A percentile compares a stretch with the other conserved stretches of the same genome.
Evolutionary conservation across 2,113 vertebrate species (phyloP).

Genomic region (Aphelocoma coerulescens): DNA sequence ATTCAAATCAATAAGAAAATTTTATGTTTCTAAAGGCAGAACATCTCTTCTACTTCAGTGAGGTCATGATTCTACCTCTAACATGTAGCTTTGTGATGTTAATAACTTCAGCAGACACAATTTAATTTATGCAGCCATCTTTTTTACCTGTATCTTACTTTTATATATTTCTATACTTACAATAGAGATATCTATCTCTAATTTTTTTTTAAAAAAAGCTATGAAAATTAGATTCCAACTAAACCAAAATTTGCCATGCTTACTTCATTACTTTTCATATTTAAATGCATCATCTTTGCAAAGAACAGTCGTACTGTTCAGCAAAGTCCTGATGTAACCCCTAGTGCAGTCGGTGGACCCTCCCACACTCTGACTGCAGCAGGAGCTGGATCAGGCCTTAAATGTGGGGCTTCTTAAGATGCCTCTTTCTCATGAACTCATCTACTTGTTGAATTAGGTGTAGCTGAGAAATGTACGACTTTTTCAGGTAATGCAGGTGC

Average conservation of each 20-base stretch:
- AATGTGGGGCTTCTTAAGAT: background rate
- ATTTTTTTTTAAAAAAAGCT: background rate
- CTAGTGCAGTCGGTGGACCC: no score
- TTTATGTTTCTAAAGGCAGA: background rate
- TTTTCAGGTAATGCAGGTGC: background rate
- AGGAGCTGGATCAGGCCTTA: background rate
- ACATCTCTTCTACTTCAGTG: conserved; percentile 7
- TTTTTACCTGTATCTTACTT: conserved; percentile 52
- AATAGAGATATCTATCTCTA: conserved; percentile 57
- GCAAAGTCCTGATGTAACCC: background rate
- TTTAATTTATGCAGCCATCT: conserved; percentile 58
- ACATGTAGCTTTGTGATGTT: conserved; percentile 50
- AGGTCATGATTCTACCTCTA: conserved; percentile 38
- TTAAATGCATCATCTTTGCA: conserved; percentile 32
- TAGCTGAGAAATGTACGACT: background rate
- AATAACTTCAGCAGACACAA: conserved; percentile 39
- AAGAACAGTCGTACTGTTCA: background rate
- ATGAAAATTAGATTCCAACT: conserved; percentile 56
- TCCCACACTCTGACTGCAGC: background rate
- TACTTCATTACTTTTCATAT: conserved; percentile 58
- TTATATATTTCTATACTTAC: conserved; percentile 25
- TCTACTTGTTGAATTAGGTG: background rate
- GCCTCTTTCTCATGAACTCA: background rate
- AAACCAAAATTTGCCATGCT: conserved; percentile 15
- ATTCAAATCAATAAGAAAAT: conserved; percentile 26